phyloP scores from a whole-genome alignment of 2,888 invertebrate genomes.

The Caenorhabditis sp. region DNA sequence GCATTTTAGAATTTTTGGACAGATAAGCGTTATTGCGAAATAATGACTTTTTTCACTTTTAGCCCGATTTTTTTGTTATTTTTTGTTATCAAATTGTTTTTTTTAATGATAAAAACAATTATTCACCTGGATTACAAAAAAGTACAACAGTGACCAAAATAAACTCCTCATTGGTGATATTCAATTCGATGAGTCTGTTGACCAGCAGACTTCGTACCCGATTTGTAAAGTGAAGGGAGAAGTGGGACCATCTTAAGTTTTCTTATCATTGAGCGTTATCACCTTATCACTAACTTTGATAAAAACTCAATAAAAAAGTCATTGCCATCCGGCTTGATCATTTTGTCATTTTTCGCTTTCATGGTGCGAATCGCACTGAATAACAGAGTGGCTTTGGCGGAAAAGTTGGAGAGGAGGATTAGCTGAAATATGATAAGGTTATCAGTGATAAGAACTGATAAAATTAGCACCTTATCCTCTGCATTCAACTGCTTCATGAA shows the following conservation, averaged over 20 bases:
- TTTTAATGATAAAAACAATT: too few relatives aligned
- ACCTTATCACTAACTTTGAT: neutral
- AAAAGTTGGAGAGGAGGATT: slow-evolving; percentile 23
- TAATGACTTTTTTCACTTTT: neutral
- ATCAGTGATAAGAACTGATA: too few relatives aligned
- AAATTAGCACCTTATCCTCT: slow-evolving; percentile 21
- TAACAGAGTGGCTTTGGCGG: slow-evolving; percentile 49
- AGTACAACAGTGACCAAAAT: slow-evolving; percentile 40
- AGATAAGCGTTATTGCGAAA: too few relatives aligned
- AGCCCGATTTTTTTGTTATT: neutral
- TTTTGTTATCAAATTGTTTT: too few relatives aligned
- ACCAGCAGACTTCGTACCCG: slow-evolving; percentile 29
- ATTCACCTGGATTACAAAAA: slow-evolving; percentile 37
- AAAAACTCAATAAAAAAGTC: slow-evolving; percentile 46
- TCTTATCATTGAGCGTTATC: too few relatives aligned
- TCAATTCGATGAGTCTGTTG: slow-evolving; percentile 32
- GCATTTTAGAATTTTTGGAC: too few relatives aligned
- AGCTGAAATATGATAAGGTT: too few relatives aligned
- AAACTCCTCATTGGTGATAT: slow-evolving; percentile 45
- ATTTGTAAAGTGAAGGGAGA: slow-evolving; percentile 21
- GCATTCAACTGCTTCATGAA: slow-evolving; percentile 33
- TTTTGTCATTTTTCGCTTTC: slow-evolving; percentile 44
- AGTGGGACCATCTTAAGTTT: slow-evolving; percentile 40
- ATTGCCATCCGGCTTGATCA: slow-evolving; percentile 50
- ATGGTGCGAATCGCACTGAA: slow-evolving; percentile 46